Evolutionary conservation across 2,797 vertebrate species (phyloP), one percentile per base, ranked within the genome.

Genomic region (Hippopotamyrus pictus): DNA sequence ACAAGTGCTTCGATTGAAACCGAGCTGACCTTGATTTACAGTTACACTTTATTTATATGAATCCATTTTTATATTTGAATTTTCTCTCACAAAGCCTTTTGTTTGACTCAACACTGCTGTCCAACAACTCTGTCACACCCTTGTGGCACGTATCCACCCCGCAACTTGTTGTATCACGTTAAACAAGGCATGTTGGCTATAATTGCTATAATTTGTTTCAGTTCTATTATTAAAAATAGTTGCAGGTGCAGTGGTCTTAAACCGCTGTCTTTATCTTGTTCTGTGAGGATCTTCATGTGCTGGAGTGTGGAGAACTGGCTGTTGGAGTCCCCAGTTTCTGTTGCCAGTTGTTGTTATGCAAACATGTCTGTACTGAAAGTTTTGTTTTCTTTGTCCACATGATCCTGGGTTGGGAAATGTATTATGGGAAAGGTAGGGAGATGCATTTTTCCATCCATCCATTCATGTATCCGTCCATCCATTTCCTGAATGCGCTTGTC

Each of bases 151-250:
- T 33, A n/a, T 82, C 76, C 76, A 46, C 41, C 76, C 76, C 41
- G n/a, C 76, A 46, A 82, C 76, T 33, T 82, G 76, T 82, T 82
- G 76, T 46, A 82, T 44, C 76, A 82, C 33, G 69, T 76, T 76
- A 82, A 82, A 82, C 3, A 29, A 12, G 76, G 41, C 41, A 82
- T 82, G 76, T 22, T 82, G 17, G 19, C 17, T 44, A 82, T 82
- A 82, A 82, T 82, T 82, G 41, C 76, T 82, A 82, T 82, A 82
- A 44, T 82, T 82, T 82, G 37, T 82, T 82, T 82, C 37, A 46
- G 76, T 82, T 46, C 37, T 44, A 22, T 46, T 82, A 82, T 82
- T 46, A 82, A 82, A 79, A 79, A 82, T 22, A 44, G 76, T 46
- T 82, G 41, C 76, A 82, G 76, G 76, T 85, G 83, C 48, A 85